These are phyloP conservation scores for Cephalopachus bancanus DNA, from an alignment of 2,797 vertebrate genomes.

Conservation along the genomic window DNA sequence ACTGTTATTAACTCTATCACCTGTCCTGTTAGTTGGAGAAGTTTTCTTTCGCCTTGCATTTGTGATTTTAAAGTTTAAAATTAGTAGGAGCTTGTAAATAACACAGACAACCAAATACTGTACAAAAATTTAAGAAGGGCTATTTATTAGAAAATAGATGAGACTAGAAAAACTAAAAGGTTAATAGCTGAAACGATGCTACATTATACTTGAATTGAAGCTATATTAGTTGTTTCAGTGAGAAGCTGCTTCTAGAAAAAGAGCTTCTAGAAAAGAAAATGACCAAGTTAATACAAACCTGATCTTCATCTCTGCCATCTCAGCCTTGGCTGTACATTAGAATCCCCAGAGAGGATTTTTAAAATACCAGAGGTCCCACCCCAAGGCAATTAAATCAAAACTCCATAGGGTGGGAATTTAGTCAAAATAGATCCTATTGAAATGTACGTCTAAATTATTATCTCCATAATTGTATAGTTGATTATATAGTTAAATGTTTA, in stretches of 20 bases:
- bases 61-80: conserved; percentile 67
- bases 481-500: neutral
- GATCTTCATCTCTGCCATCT: neutral
- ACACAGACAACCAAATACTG: neutral
- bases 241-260: too few species aligned
- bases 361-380: neutral
- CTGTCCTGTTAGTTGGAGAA: conserved; percentile 43
- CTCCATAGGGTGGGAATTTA: neutral
- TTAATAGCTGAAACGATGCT: neutral
- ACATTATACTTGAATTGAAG: neutral
- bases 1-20: conserved; percentile 53
- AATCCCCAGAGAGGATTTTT: neutral
- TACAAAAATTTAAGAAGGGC: neutral
- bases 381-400: neutral
- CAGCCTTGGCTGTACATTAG: neutral
- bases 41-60: conserved; percentile 55
- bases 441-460: neutral
- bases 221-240: too few species aligned
- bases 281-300: neutral
- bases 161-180: neutral
- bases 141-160: conserved; percentile 7
- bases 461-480: neutral
- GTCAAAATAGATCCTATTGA: neutral
- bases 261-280: neutral
- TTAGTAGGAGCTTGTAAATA: conserved; percentile 57